Percentiles rank a stretch among this genome's conserved stretches.
phyloP scores from a whole-genome alignment of 2,888 invertebrate species.

The Metopia argyrocephala region DNA sequence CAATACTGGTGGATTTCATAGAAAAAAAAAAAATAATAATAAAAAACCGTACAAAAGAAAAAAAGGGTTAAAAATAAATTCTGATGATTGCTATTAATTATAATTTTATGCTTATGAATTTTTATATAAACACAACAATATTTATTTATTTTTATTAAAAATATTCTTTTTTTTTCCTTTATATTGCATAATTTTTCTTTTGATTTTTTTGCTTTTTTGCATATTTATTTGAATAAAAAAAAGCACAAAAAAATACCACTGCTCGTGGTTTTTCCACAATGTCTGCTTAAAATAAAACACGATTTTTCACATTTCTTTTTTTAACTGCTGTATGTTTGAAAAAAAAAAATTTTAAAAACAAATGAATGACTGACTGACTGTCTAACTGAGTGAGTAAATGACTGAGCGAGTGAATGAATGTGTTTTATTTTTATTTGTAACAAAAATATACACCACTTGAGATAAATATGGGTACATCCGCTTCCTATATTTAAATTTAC shows the following conservation, averaged over 20 bases:
- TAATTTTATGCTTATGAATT: conserved; percentile 64
- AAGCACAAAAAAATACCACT: not conserved
- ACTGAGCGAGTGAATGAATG: too few relatives aligned
- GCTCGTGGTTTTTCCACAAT: conserved; percentile 39
- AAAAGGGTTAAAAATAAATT: conserved; percentile 16
- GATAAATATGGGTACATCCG: too few relatives aligned
- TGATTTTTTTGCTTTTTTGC: not conserved
- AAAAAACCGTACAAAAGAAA: not conserved
- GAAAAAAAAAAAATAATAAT: not conserved
- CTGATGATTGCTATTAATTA: conserved; percentile 63
- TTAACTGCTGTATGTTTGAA: conserved; percentile 12
- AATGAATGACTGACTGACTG: conserved; percentile 16
- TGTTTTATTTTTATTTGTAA: too few relatives aligned
- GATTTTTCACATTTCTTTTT: conserved; percentile 9
- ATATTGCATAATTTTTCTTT: not conserved
- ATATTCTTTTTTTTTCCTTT: not conserved
- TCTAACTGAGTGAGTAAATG: not conserved
- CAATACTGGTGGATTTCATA: not conserved
- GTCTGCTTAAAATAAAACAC: conserved; percentile 43
- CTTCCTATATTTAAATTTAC: too few relatives aligned
- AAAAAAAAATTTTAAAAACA: conserved; percentile 5
- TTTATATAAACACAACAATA: conserved; percentile 38
- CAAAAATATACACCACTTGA: too few relatives aligned
- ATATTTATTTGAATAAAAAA: not conserved
- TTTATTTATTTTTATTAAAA: conserved; percentile 7